Percentiles rank a stretch among this genome's conserved stretches.
phyloP scores from a whole-genome alignment of 1,140 invertebrate genomes.

The Pogonus chalceus region DNA sequence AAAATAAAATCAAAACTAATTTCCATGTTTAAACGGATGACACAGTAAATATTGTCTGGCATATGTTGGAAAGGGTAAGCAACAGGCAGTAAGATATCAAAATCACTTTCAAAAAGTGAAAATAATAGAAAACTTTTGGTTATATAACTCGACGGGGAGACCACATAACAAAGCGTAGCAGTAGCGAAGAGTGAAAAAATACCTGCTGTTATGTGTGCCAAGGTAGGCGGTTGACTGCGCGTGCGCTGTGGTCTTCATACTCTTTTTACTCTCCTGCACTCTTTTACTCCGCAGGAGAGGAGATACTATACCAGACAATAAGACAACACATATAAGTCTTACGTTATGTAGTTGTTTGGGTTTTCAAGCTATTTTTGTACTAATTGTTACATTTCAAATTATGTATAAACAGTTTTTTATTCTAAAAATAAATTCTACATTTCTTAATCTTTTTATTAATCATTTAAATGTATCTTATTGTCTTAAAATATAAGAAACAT shows the following conservation, averaged over 20 bases:
- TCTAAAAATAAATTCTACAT: no score
- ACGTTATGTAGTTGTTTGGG: neutral
- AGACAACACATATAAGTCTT: neutral
- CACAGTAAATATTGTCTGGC: neutral
- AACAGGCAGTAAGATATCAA: neutral
- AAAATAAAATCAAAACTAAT: neutral
- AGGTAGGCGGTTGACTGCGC: neutral
- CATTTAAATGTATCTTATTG: no score
- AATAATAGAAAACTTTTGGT: conserved; percentile 7
- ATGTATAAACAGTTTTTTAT: no score
- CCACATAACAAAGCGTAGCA: neutral
- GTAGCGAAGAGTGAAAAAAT: neutral
- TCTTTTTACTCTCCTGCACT: neutral
- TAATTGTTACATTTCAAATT: no score
- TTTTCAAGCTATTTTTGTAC: no score
- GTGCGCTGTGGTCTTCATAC: no score
- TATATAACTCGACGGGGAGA: neutral
- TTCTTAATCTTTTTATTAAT: no score
- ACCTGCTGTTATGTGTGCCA: conserved; percentile 1
- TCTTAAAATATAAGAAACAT: no score
- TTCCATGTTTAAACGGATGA: neutral
- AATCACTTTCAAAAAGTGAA: conserved; percentile 1
- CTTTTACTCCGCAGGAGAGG: neutral
- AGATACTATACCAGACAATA: neutral
- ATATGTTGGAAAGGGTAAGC: neutral